Base-by-base conservation (phyloP, 2,113 vertebrate species). In the Phoxinus phoxinus region DNA sequence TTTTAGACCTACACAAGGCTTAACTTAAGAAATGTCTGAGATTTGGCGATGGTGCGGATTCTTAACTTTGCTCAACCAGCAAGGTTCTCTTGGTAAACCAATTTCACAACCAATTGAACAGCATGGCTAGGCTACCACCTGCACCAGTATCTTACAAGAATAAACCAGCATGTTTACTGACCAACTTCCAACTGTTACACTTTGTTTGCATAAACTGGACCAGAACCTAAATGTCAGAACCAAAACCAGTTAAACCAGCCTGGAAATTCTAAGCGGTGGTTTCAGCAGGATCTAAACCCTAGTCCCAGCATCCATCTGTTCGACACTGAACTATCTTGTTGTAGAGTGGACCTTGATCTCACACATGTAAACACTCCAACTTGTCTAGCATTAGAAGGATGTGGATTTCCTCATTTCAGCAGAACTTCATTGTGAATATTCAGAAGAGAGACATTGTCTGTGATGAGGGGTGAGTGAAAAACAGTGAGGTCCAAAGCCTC, bases 401-500 rank as follows among this genome's bases (percentile, higher is more conserved):
- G n/a, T 30, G 17, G 27, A 67, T 67, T 32, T 48, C 44, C 58
- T 46, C 17, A 65, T 65, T 81, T 69, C 61, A 51, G 25, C 19
- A 81, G 17, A 81, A 69, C 80, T 15, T 81, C 30, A 30, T 91
- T 86, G 48, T 79, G 61, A 65, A 67, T 30, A 86, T 80, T 83
- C 85, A 84, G 72, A 89, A 82, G 37, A 25, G 67, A 84, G 85
- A 83, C 25, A 76, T 88, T 73, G 84, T 83, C 84, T 84, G 84
- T 46, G 44, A 37, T 37, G 6, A 51, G 74, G 82, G 90, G 79
- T 86, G 32, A 88, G 92, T 69, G 80, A 81, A 81, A 81, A 81
- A 83, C 87, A 88, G 85, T 81, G 77, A 87, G 88, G 86, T 81
- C 89, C 78, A 87, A 84, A 90, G 82, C 86, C 90, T 91, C 83